These are phyloP conservation scores for Campylomormyrus tamandua DNA, from an alignment of 2,113 vertebrate genomes.

Conservation along the genomic window DNA sequence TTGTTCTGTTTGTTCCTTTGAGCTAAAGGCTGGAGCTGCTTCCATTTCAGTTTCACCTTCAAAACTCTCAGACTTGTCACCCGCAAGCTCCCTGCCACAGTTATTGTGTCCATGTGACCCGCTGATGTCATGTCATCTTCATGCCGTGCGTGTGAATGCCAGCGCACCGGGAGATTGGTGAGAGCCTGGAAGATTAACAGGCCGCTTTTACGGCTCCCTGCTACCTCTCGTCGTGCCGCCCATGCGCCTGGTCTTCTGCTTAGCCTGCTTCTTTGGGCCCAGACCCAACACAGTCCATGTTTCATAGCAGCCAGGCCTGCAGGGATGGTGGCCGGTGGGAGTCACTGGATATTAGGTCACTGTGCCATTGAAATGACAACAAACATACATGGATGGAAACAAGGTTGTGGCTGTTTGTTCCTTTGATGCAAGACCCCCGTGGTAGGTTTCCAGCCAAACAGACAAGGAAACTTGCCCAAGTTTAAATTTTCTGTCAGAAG, in stretches of 20 bases:
- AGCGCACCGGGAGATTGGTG: not conserved
- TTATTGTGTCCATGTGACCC: not conserved
- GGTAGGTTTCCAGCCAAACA: not conserved
- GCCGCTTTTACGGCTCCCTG: not conserved
- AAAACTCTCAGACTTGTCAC: not conserved
- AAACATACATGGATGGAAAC: not conserved
- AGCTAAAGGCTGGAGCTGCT: not conserved
- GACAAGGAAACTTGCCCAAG: not conserved
- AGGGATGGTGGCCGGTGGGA: not conserved
- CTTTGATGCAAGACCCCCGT: not conserved
- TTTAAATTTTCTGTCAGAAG: not conserved
- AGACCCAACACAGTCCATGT: not conserved
- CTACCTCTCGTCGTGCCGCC: not conserved
- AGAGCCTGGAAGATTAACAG: not conserved
- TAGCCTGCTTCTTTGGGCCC: not conserved
- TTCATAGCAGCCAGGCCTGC: not conserved
- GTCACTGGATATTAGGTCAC: not conserved
- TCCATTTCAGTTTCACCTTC: not conserved
- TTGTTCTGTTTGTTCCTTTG: not conserved
- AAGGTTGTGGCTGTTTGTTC: not conserved
- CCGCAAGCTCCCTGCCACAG: not conserved
- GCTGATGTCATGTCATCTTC: not conserved
- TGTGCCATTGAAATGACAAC: not conserved
- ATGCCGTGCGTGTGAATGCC: constrained; percentile 9
- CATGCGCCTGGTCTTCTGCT: constrained; percentile 2